These are phyloP conservation scores for Hecatera dysodea DNA, from an alignment of 2,888 invertebrate genomes.

Conservation along the genomic window DNA sequence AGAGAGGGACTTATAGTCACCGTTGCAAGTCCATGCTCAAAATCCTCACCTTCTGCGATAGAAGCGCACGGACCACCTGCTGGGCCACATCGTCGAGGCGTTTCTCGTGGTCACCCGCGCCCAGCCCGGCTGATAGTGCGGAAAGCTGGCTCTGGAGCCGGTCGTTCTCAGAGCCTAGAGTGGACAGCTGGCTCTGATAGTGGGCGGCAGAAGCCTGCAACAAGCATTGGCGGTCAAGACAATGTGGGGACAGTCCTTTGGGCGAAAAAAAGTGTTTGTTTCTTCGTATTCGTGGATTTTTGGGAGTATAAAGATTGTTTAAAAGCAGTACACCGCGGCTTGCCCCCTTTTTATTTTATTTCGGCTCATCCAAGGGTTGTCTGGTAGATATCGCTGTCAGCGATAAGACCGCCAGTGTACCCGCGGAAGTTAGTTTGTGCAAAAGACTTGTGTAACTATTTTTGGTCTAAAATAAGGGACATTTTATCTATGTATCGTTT, in stretches of 20 bases:
- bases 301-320: neutral
- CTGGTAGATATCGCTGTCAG: no score
- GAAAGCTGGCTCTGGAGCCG: slow-evolving; percentile 91
- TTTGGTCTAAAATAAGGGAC: no score
- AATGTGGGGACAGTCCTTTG: neutral
- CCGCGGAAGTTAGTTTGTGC: no score
- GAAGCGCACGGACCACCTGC: slow-evolving; percentile 95
- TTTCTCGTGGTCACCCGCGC: slow-evolving; percentile 93
- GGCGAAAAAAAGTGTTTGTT: neutral
- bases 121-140: slow-evolving; percentile 79
- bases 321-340: no score
- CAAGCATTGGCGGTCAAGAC: slow-evolving; percentile 39
- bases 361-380: no score
- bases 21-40: neutral
- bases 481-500: neutral
- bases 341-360: no score
- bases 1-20: neutral
- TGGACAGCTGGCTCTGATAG: slow-evolving; percentile 92
- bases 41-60: slow-evolving; percentile 94
- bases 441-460: no score
- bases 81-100: slow-evolving; percentile 96
- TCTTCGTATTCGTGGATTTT: neutral
- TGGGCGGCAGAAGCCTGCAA: slow-evolving; percentile 93
- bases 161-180: slow-evolving; percentile 93
- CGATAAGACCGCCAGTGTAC: neutral